Conservation (phyloP, 2,888 invertebrate genomes). For the Rhorus exstirpatorius region DNA sequence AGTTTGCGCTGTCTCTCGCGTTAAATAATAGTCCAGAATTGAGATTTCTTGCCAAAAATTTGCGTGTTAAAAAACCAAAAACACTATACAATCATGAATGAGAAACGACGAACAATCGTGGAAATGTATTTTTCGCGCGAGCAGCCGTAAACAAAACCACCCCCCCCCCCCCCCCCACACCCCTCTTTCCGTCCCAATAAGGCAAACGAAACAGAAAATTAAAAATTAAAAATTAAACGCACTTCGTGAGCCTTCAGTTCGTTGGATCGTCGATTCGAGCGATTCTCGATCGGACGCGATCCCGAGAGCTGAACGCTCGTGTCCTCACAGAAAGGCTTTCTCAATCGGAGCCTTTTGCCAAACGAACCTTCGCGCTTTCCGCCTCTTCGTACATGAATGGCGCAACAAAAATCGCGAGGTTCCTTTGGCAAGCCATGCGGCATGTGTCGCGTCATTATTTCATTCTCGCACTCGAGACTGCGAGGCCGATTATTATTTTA, state of each 20-base stretch:
- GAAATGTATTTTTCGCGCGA: constrained; percentile 68
- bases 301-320: constrained; percentile 83
- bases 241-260: constrained; percentile 85
- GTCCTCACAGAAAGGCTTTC: constrained; percentile 86
- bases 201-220: constrained; percentile 54
- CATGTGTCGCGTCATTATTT: constrained; percentile 86
- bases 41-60: constrained; percentile 43
- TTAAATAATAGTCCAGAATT: constrained; percentile 57
- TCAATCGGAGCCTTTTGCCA: constrained; percentile 84
- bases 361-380: constrained; percentile 84
- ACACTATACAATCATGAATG: constrained; percentile 35
- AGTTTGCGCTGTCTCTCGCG: constrained; percentile 58
- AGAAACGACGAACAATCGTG: constrained; percentile 38
- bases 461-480: constrained; percentile 86
- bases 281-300: constrained; percentile 20
- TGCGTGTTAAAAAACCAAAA: constrained; percentile 42
- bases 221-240: constrained; percentile 77
- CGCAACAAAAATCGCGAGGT: constrained; percentile 83
- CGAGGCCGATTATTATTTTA: constrained; percentile 79
- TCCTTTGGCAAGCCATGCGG: constrained; percentile 86
- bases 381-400: too few relatives aligned
- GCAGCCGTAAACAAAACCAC: constrained; percentile 73
- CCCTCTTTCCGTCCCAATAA: constrained; percentile 79
- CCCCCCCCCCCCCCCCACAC: too few relatives aligned
- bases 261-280: constrained; percentile 55